A percentile compares a stretch with the other conserved stretches of the same genome.
phyloP scores from a whole-genome alignment of 2,113 vertebrate genomes.

The Platichthys flesus region DNA sequence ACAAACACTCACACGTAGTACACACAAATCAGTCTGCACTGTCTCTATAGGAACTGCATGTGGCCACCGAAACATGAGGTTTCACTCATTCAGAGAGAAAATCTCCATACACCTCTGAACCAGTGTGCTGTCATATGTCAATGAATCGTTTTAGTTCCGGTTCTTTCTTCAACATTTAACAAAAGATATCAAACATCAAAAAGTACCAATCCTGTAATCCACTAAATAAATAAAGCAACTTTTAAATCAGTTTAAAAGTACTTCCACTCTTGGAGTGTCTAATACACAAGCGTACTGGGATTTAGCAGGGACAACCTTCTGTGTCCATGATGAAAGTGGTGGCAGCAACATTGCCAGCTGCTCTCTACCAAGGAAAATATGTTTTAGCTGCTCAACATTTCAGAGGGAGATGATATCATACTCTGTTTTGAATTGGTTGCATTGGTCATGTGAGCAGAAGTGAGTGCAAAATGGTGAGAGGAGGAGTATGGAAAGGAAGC shows the following conservation, averaged over 20 bases:
- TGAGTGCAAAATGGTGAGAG: not conserved
- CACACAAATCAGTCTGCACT: constrained; percentile 28
- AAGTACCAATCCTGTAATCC: too few species aligned
- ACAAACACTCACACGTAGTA: constrained; percentile 37
- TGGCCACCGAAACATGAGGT: constrained; percentile 48
- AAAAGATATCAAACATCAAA: not conserved
- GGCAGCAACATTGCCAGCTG: not conserved
- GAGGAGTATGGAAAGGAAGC: not conserved
- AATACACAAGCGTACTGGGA: not conserved
- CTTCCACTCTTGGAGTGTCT: not conserved
- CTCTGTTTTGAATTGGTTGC: constrained; percentile 44
- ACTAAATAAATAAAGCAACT: too few species aligned
- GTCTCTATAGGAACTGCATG: constrained; percentile 63
- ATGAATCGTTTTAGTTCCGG: not conserved
- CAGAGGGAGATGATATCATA: constrained; percentile 45
- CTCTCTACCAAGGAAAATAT: constrained; percentile 32
- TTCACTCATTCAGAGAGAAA: constrained; percentile 26
- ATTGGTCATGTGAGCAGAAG: not conserved
- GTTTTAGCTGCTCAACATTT: constrained; percentile 26
- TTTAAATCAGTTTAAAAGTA: too few species aligned
- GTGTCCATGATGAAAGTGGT: not conserved
- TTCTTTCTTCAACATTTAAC: not conserved
- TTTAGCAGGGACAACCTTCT: not conserved
- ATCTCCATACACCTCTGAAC: not conserved
- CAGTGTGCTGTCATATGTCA: not conserved